These are phyloP conservation scores for Caenorhabditis remanei DNA, from an alignment of 1,140 invertebrate genomes.

Conservation along the genomic window DNA sequence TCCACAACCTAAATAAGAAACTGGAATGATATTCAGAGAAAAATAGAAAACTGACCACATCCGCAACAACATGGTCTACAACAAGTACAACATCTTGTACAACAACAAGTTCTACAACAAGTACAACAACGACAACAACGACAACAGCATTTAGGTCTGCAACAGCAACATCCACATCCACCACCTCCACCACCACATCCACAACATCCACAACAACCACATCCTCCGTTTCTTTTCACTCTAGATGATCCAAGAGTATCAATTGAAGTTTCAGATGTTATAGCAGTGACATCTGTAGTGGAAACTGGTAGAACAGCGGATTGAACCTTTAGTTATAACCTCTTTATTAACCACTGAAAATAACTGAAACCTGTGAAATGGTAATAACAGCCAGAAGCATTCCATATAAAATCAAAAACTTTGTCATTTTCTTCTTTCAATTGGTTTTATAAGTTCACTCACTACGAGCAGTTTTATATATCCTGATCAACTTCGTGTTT, in stretches of 20 bases:
- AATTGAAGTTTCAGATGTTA: slow-evolving; percentile 20
- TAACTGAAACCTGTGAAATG: background rate
- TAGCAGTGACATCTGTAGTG: background rate
- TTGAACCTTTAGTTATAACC: too few species aligned
- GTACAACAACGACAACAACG: slow-evolving; percentile 59
- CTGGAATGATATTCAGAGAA: too few species aligned
- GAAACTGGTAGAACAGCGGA: slow-evolving; percentile 4
- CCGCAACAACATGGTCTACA: slow-evolving; percentile 43
- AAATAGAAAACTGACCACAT: background rate
- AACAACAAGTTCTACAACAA: slow-evolving; percentile 55
- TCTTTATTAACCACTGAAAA: background rate
- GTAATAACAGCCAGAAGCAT: background rate
- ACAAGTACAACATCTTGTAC: slow-evolving; percentile 49
- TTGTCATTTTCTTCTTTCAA: slow-evolving; percentile 1
- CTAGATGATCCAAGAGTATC: slow-evolving; percentile 39
- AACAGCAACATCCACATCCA: slow-evolving; percentile 46
- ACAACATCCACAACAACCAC: slow-evolving; percentile 45
- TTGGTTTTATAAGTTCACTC: background rate
- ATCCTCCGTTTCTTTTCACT: slow-evolving; percentile 56
- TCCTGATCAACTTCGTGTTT: background rate
- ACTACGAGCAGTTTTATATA: too few species aligned
- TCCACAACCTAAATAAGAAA: too few species aligned
- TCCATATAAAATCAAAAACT: too few species aligned
- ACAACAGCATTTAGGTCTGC: slow-evolving; percentile 58
- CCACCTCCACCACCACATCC: slow-evolving; percentile 31